Conservation (phyloP, 1,140 invertebrate genomes). For the Ceratina australensis region DNA sequence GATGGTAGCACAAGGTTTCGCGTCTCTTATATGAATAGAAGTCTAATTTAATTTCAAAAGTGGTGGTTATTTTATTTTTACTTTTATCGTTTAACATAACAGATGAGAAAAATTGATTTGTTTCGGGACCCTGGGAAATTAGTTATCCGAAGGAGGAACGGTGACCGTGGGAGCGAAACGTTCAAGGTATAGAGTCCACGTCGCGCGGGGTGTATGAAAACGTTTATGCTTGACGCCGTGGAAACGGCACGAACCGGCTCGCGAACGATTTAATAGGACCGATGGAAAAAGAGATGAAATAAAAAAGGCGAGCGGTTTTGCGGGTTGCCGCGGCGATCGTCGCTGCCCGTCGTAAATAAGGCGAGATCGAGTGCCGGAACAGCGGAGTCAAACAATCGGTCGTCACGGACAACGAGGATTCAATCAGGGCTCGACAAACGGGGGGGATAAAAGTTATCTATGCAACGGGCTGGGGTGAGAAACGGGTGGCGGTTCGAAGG, state of each 20-base stretch:
- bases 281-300: background rate
- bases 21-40: too few relatives aligned
- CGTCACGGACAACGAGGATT: conserved; percentile 68
- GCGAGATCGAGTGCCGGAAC: conserved; percentile 40
- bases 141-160: background rate
- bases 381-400: conserved; percentile 59
- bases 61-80: too few relatives aligned
- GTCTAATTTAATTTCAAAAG: too few relatives aligned
- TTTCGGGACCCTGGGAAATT: background rate
- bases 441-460: conserved; percentile 76
- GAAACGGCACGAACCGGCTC: conserved; percentile 27
- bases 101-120: too few relatives aligned
- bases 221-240: conserved; percentile 2
- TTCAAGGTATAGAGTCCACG: background rate
- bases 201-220: background rate
- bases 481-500: too few relatives aligned
- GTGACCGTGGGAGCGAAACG: too few relatives aligned
- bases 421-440: conserved; percentile 72
- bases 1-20: too few relatives aligned
- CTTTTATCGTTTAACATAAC: too few relatives aligned
- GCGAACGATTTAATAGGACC: conserved; percentile 1
- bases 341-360: conserved; percentile 29
- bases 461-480: conserved; percentile 67
- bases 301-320: background rate
- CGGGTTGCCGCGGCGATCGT: background rate